Conservation (phyloP, 2,797 vertebrate genomes). For the Rhabdophis nuchalis region DNA sequence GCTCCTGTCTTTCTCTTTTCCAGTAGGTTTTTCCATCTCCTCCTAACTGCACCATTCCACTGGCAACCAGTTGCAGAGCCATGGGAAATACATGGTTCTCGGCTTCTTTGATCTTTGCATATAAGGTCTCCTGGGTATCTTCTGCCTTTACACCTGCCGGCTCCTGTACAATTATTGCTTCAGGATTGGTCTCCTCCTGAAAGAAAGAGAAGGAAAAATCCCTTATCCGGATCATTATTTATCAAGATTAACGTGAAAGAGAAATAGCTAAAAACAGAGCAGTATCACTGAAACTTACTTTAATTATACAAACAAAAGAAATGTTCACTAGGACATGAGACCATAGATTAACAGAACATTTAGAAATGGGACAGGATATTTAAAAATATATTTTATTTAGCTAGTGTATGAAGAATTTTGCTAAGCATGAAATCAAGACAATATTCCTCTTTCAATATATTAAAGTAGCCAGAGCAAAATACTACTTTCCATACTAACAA, state of each 20-base stretch:
- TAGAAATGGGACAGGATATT: background rate
- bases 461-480: background rate
- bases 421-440: background rate
- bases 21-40: slow-evolving; percentile 70
- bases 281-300: background rate
- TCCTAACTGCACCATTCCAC: slow-evolving; percentile 69
- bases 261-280: accelerated
- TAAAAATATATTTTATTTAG: background rate
- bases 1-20: slow-evolving; percentile 46
- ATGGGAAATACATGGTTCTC: slow-evolving; percentile 79
- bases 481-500: background rate
- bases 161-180: slow-evolving; percentile 82
- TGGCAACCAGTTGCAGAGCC: slow-evolving; percentile 82
- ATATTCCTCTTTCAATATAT: background rate
- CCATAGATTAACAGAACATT: background rate
- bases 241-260: background rate
- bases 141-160: slow-evolving; percentile 64
- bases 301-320: accelerated
- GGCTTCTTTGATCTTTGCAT: slow-evolving; percentile 74
- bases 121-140: slow-evolving; percentile 74
- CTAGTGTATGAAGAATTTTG: background rate
- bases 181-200: slow-evolving; percentile 80
- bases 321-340: background rate
- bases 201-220: background rate
- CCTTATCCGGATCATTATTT: background rate